Conservation (phyloP, 2,113 vertebrate species). For the Myrmophylax atrothorax region DNA sequence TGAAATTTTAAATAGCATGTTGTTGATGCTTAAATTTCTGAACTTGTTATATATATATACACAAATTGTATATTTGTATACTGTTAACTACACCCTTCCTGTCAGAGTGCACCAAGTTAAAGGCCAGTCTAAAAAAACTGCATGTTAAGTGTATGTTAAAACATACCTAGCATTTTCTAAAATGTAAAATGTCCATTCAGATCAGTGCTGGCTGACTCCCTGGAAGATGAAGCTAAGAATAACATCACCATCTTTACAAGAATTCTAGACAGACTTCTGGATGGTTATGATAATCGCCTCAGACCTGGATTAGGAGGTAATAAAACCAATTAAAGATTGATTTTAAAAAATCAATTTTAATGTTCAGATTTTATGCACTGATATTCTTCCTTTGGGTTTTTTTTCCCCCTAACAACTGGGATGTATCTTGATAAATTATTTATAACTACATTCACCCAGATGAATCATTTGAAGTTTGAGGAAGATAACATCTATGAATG, state of each 20-base stretch:
- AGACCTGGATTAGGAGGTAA: slow-evolving; percentile 98
- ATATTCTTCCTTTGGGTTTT: neutral
- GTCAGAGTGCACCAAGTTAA: neutral
- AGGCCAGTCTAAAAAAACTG: neutral
- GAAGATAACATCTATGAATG: slow-evolving; percentile 58
- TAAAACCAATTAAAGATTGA: slow-evolving; percentile 44
- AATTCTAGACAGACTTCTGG: slow-evolving; percentile 97
- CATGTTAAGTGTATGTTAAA: slow-evolving; percentile 4
- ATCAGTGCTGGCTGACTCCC: slow-evolving; percentile 85
- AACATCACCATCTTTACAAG: slow-evolving; percentile 98
- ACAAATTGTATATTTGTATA: neutral
- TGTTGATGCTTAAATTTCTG: neutral
- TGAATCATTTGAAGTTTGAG: slow-evolving; percentile 54
- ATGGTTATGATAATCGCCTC: slow-evolving; percentile 98
- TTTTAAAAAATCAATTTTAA: neutral
- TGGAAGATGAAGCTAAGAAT: slow-evolving; percentile 93
- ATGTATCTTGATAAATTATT: slow-evolving; percentile 52
- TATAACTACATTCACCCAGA: slow-evolving; percentile 38
- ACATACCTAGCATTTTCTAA: slow-evolving; percentile 39
- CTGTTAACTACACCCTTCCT: neutral
- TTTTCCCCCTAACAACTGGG: neutral
- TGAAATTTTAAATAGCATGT: neutral
- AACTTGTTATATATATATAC: neutral
- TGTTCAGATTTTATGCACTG: slow-evolving; percentile 30
- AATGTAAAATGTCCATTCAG: slow-evolving; percentile 82